A percentile compares a stretch with the other conserved stretches of the same genome.
Conservation (phyloP, 2,113 vertebrate species). For the Podilymbus podiceps region DNA sequence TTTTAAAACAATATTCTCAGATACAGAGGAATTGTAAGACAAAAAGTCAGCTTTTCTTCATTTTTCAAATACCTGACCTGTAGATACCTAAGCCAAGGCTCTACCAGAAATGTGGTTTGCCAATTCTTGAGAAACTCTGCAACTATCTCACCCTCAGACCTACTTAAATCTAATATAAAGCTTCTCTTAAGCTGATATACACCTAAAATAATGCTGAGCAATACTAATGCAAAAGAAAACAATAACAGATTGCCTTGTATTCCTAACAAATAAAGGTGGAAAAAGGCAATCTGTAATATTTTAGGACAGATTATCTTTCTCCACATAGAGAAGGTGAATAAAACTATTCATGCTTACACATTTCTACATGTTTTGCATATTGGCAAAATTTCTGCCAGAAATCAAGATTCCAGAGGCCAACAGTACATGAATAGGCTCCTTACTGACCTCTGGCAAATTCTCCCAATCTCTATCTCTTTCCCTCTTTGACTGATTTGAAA, state of each 20-base stretch:
- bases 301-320: not conserved
- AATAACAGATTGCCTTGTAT: not conserved
- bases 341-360: not conserved
- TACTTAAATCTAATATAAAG: not conserved
- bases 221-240: not conserved
- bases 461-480: not conserved
- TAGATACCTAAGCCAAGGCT: not conserved
- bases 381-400: not conserved
- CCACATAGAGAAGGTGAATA: not conserved
- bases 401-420: not conserved
- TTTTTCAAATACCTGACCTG: not conserved
- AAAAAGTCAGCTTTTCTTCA: not conserved
- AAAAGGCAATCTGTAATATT: not conserved
- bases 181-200: not conserved
- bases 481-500: not conserved
- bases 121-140: not conserved
- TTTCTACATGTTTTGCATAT: not conserved
- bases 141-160: not conserved
- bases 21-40: not conserved
- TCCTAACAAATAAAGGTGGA: not conserved
- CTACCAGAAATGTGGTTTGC: not conserved
- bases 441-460: not conserved
- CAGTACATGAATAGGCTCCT: not conserved
- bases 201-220: not conserved
- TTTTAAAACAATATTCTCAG: not conserved